Conservation (phyloP, 1,140 invertebrate species). For the Oncopeltus fasciatus region DNA sequence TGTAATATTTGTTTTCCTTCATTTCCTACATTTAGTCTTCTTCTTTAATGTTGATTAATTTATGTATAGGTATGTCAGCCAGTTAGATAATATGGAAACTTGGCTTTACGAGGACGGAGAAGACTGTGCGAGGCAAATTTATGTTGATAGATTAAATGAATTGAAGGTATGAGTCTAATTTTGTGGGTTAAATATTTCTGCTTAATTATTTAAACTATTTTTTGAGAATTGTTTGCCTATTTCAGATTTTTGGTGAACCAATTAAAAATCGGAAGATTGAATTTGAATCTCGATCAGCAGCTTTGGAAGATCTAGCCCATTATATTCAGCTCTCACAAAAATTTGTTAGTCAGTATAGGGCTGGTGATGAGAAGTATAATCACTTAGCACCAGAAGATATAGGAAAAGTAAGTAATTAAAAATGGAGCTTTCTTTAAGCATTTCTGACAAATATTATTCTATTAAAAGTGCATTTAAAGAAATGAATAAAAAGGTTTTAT, state of each 20-base stretch:
- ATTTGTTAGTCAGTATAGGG: constrained; percentile 45
- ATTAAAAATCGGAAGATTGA: constrained; percentile 67
- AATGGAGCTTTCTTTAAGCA: no score
- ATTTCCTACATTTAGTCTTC: not conserved
- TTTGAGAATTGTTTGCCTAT: no score
- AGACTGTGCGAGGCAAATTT: constrained; percentile 75
- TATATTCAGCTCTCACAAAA: constrained; percentile 60
- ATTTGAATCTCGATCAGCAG: constrained; percentile 54
- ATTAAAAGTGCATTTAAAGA: not conserved
- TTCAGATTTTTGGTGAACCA: constrained; percentile 62
- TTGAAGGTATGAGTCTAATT: constrained; percentile 27
- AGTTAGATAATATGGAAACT: constrained; percentile 72
- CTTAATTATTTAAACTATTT: no score
- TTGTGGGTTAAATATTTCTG: no score
- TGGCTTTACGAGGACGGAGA: constrained; percentile 95
- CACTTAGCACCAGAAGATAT: constrained; percentile 71
- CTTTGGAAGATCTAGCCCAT: constrained; percentile 59
- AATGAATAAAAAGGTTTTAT: not conserved
- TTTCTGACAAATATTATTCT: not conserved
- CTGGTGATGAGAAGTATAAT: constrained; percentile 63
- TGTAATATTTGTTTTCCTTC: not conserved
- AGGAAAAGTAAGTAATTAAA: constrained; percentile 21
- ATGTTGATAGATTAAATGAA: constrained; percentile 45
- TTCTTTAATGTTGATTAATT: not conserved
- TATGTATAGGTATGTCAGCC: constrained; percentile 9